Evolutionary conservation across 2,797 vertebrate genomes (phyloP), one percentile per base, ranked within the genome.

Genomic region (Notamacropus eugenii): DNA sequence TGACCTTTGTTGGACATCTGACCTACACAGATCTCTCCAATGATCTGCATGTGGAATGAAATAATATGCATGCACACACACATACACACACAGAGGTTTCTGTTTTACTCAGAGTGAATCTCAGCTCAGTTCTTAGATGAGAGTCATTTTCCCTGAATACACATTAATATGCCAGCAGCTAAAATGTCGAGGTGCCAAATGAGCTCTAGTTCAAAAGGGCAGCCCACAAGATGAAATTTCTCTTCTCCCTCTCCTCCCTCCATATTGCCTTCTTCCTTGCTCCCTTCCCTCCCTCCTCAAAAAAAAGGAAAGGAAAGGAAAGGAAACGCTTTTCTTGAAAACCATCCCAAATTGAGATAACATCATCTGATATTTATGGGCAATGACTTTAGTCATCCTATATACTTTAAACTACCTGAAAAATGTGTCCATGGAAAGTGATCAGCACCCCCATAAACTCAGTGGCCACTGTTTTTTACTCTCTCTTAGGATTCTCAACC

Each of bases 281-380:
- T 82, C n/a, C 74, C 40, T 82, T 8, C 74, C 22, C 19, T 24
- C 74, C 5, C 40, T 19, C 40, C 40, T 10, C 2, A 9, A 82
- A 91, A 54, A 54, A 90, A 34, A 46, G 5, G 5, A 52, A 52
- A 52, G 12, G 29, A 90, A n/a, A 55, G 82, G 16, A 52, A 94
- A n/a, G 95, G 40, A 55, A 91, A 94, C 40, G 5, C 1, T 95
- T 40, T 40, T 92, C 92, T 40, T 96, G 24, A 95, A 97, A 96
- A 97, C 11, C 57, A 31, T 97, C 93, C 12, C 90, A 82, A 91
- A 95, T 96, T 96, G 97, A 98, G 56, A 96, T 95, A 54, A 91
- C 58, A 87, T 95, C 82, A 96, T 93, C 91, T 93, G 96, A 97
- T 91, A 96, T 98, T 97, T 95, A 95, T 3, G 0, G 0, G 24